Conservation (phyloP, 2,113 vertebrate species). For the Clarias magur region DNA sequence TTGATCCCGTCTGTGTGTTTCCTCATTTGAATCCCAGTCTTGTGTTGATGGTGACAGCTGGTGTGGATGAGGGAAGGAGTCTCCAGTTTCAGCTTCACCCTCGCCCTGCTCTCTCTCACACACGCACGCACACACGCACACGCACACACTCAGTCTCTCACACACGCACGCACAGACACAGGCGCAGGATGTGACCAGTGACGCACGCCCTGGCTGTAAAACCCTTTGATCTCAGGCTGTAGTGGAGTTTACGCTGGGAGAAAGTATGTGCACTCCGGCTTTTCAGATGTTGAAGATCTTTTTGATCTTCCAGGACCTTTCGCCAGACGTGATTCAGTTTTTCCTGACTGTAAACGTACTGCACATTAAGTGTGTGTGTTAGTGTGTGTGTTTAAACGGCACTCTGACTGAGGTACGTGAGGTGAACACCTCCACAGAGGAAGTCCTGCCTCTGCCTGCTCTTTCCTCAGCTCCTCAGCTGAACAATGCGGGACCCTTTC, state of each 20-base stretch:
- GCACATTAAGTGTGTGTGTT: neutral
- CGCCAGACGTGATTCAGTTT: neutral
- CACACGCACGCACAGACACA: no score
- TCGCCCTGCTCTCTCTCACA: neutral
- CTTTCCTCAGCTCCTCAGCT: neutral
- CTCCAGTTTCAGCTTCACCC: neutral
- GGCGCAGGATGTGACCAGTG: neutral
- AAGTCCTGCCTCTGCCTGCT: constrained; percentile 1
- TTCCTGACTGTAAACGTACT: neutral
- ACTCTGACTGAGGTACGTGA: neutral
- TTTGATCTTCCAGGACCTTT: neutral
- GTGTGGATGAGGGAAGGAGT: neutral
- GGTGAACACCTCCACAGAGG: neutral
- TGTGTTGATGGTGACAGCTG: no score
- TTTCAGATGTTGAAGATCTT: neutral
- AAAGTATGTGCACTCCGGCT: neutral
- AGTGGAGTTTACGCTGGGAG: neutral
- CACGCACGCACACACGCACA: no score
- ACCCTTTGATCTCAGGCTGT: neutral
- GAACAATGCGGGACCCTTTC: constrained; percentile 24
- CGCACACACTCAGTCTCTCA: no score
- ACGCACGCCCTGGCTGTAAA: neutral
- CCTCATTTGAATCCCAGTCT: no score
- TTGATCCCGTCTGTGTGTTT: neutral
- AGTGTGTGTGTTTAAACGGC: neutral